Conservation (phyloP, 2,113 vertebrate species). For the Mohoua ochrocephala region DNA sequence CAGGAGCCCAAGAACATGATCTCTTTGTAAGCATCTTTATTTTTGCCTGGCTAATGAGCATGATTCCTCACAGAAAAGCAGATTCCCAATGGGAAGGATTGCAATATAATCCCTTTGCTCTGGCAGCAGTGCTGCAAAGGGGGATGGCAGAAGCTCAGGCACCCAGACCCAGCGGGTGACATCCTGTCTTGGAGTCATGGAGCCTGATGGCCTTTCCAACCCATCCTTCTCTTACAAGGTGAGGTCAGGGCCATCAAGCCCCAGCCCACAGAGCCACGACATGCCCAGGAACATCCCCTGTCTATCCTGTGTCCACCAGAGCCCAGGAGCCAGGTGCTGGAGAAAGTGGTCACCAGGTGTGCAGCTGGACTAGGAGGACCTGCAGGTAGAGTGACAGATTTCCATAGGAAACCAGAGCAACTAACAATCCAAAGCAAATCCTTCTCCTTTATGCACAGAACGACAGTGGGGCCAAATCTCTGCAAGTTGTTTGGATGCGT, state of each 20-base stretch:
- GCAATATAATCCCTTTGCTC: fast-evolving
- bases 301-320: neutral
- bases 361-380: neutral
- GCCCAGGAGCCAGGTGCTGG: fast-evolving
- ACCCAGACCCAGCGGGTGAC: fast-evolving
- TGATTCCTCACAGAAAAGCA: neutral
- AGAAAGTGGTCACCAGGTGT: neutral
- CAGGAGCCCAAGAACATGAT: neutral
- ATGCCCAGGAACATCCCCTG: neutral
- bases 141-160: neutral
- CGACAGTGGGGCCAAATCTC: fast-evolving
- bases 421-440: neutral
- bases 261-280: neutral
- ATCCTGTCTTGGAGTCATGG: neutral
- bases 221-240: fast-evolving
- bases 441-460: neutral
- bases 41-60: neutral
- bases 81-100: fast-evolving
- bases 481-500: neutral
- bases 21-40: neutral
- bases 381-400: neutral
- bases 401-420: neutral
- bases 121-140: neutral
- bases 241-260: neutral
- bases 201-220: neutral